Evolutionary conservation across 2,113 vertebrate species (phyloP).

Genomic region (Hydropotes inermis): DNA sequence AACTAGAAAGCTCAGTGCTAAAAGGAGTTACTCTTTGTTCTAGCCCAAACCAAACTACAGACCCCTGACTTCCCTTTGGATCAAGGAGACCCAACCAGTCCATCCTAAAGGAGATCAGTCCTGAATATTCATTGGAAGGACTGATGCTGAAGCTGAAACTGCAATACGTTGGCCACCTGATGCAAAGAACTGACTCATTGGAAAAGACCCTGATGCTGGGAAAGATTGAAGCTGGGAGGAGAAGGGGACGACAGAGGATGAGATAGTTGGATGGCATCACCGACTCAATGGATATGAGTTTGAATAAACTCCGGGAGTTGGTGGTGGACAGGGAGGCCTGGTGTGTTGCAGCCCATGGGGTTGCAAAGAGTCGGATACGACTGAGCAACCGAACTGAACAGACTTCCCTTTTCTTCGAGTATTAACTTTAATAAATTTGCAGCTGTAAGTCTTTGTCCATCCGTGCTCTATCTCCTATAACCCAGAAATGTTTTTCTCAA

Average conservation of each 20-base stretch:
- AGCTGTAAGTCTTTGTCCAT: not conserved
- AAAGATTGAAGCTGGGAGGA: not conserved
- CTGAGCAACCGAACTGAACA: not conserved
- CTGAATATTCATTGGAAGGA: not conserved
- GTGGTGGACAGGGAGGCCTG: not conserved
- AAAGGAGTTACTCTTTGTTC: not conserved
- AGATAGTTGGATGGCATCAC: not conserved
- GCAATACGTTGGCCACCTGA: not conserved
- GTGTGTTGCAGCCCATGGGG: rapidly evolving
- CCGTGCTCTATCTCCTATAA: not conserved
- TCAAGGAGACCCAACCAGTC: not conserved
- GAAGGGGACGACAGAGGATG: not conserved
- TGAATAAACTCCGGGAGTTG: not conserved
- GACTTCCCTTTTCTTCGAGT: not conserved
- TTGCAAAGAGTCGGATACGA: not conserved
- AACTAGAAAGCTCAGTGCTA: not conserved
- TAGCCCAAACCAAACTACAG: not conserved
- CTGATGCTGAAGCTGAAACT: not conserved
- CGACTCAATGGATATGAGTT: not conserved
- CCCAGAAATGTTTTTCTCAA: not conserved
- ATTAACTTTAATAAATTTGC: not conserved
- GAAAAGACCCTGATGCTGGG: not conserved
- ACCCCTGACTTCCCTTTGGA: not conserved
- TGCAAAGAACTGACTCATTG: not conserved
- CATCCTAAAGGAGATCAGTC: not conserved